Conservation (phyloP, 2,797 vertebrate species). For the Chiloscyllium punctatum region DNA sequence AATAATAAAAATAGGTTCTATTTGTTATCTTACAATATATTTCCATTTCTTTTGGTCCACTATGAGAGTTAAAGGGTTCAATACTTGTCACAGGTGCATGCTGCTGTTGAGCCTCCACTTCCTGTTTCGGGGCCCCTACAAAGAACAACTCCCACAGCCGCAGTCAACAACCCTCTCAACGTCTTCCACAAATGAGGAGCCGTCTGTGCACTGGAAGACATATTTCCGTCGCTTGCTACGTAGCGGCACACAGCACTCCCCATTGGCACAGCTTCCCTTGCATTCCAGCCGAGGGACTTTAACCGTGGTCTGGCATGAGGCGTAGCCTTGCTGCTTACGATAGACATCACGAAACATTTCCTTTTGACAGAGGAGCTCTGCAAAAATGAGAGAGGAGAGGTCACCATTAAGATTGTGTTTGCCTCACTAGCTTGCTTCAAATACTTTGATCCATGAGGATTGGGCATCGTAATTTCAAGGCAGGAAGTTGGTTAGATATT, state of each 20-base stretch:
- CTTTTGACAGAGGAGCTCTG: conserved; percentile 78
- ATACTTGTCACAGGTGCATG: conserved; percentile 40
- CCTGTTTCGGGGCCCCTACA: conserved; percentile 52
- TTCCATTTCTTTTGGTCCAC: conserved; percentile 72
- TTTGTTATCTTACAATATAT: conserved; percentile 99
- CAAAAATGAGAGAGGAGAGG: conserved; percentile 7
- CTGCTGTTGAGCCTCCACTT: conserved; percentile 48
- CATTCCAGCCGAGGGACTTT: conserved; percentile 81
- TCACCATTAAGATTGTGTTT: background rate
- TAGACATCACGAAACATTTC: conserved; percentile 80
- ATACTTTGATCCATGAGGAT: background rate
- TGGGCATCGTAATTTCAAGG: background rate
- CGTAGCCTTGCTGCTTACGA: conserved; percentile 75
- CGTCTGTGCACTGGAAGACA: conserved; percentile 82
- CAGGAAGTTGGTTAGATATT: background rate
- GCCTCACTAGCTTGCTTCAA: background rate
- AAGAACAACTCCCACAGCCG: conserved; percentile 76
- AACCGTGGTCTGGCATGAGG: conserved; percentile 70
- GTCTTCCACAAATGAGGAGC: conserved; percentile 84
- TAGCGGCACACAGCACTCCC: conserved; percentile 78
- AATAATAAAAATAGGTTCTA: conserved; percentile 99
- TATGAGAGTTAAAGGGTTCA: conserved; percentile 53
- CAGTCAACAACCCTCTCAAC: conserved; percentile 86
- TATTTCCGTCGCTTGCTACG: conserved; percentile 85
- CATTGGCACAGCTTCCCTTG: conserved; percentile 64